A percentile compares a stretch with the other conserved stretches of the same genome.
Evolutionary conservation across 1,140 invertebrate genomes (phyloP).

Genomic region (Brachionus sp.): DNA sequence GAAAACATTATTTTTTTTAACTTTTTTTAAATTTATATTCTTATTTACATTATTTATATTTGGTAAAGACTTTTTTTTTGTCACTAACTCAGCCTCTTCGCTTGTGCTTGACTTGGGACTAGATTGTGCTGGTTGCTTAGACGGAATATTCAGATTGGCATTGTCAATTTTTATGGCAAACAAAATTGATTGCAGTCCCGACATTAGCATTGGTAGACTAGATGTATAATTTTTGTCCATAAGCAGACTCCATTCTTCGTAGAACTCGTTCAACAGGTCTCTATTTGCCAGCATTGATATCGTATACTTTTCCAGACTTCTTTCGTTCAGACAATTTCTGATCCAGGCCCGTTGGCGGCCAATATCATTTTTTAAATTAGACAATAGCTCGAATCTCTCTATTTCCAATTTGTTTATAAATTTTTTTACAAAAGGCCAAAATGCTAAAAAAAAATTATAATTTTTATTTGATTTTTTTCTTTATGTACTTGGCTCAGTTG

Average conservation of each 20-base stretch:
- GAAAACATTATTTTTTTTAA: constrained; percentile 11
- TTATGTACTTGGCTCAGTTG: constrained; percentile 48
- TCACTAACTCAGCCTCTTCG: constrained; percentile 2
- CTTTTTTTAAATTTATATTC: constrained; percentile 38
- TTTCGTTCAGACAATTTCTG: constrained; percentile 78
- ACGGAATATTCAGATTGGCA: constrained; percentile 67
- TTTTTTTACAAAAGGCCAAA: constrained; percentile 60
- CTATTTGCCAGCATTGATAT: constrained; percentile 70
- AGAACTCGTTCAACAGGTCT: constrained; percentile 59
- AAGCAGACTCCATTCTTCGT: background rate
- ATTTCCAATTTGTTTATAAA: constrained; percentile 79
- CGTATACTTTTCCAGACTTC: constrained; percentile 77
- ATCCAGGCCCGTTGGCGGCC: constrained; percentile 79
- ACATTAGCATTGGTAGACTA: constrained; percentile 20
- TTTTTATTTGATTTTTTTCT: background rate
- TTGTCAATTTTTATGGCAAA: constrained; percentile 86
- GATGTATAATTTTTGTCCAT: constrained; percentile 19
- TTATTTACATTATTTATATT: constrained; percentile 54
- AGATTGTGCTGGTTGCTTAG: constrained; percentile 38
- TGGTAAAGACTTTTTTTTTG: constrained; percentile 46
- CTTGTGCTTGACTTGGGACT: constrained; percentile 48
- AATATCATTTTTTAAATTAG: constrained; percentile 73
- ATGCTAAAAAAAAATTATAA: constrained; percentile 45
- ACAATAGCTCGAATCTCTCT: constrained; percentile 75
- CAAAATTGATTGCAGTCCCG: constrained; percentile 76